Percentiles rank a stretch among this genome's conserved stretches.
Conservation (phyloP, 2,113 vertebrate genomes). For the Etheostoma spectabile region DNA sequence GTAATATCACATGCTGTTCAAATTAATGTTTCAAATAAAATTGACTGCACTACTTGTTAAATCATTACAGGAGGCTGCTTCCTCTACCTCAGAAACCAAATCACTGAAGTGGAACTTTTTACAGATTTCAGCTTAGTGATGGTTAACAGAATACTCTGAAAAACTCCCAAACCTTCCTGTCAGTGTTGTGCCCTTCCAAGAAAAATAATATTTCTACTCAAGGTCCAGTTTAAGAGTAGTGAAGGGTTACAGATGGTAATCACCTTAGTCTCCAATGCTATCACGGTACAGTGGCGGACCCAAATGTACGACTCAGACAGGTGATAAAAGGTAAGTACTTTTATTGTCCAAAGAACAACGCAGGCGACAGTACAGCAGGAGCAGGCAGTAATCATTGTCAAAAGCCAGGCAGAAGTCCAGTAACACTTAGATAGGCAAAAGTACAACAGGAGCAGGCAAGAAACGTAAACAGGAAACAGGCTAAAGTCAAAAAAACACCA, state of each 20-base stretch:
- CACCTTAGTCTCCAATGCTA: too few species aligned
- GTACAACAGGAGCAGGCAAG: too few species aligned
- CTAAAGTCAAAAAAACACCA: too few species aligned
- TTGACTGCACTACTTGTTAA: conserved; percentile 40
- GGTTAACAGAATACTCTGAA: conserved; percentile 55
- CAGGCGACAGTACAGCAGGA: too few species aligned
- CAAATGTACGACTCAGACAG: too few species aligned
- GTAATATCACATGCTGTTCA: neutral
- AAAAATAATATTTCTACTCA: conserved; percentile 62
- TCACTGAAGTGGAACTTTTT: conserved; percentile 61
- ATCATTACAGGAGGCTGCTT: conserved; percentile 31
- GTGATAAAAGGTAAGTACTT: too few species aligned
- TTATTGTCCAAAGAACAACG: too few species aligned
- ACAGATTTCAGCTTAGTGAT: conserved; percentile 59
- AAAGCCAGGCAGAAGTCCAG: too few species aligned
- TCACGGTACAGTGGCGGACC: neutral
- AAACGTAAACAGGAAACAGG: too few species aligned
- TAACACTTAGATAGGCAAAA: too few species aligned
- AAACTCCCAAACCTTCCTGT: conserved; percentile 47
- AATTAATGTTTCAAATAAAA: conserved; percentile 32
- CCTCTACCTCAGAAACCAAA: conserved; percentile 20
- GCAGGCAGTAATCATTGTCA: too few species aligned
- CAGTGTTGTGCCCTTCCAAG: conserved; percentile 43
- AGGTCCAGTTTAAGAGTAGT: conserved; percentile 59
- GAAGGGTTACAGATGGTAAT: conserved; percentile 65